Base-by-base conservation (phyloP, 2,113 vertebrate genomes). In the Gymnorhina tibicen region DNA sequence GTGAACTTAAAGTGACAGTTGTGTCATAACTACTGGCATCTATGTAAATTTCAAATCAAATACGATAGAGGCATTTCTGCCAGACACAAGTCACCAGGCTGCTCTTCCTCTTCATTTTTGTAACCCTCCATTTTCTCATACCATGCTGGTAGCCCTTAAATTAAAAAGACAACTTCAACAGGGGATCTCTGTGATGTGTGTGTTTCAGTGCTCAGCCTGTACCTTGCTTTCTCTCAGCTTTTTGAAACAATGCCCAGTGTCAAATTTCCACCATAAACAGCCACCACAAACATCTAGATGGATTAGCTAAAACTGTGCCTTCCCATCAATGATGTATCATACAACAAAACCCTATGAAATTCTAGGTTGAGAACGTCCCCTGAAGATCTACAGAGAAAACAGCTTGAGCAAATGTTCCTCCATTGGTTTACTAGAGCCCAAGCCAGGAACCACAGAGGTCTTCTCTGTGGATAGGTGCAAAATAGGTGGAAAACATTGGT, bases 1-100 rank as follows among this genome's bases (percentile, higher is more conserved):
- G 87, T 95, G 85, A 95, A 95, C 87, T 84, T 83, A 80, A 58
- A 93, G 73, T 89, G 95, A 93, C 95, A 95, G 89, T 95, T 13
- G 37, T 78, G 91, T 85, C 87, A 79, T 84, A 95, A 89, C 95
- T 95, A 87, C 77, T 83, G 77, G 67, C 85, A 95, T 95, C 89
- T 97, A 96, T 91, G 50, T 94, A 95, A 92, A 91, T 96, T 96
- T 95, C 94, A 91, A 80, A 94, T 93, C 77, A 95, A 94, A 92
- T 72, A 60, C 0, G 35, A 91, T 87, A 86, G 70, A 92, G 88
- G 69, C 73, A 79, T 88, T 95, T 96, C 91, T 97, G 63, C 64
- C 91, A 93, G 93, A 82, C 70, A 91, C 23, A 88, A 93, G 80
- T 70, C 91, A 87, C 77, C 67, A 80, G 79, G 50, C 53, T 86